A percentile compares a stretch with the other conserved stretches of the same genome.
Evolutionary conservation across 37 sponge, comb jelly and placozoan species (phyloP).

Genomic region (Cladorhizidae sp.): DNA sequence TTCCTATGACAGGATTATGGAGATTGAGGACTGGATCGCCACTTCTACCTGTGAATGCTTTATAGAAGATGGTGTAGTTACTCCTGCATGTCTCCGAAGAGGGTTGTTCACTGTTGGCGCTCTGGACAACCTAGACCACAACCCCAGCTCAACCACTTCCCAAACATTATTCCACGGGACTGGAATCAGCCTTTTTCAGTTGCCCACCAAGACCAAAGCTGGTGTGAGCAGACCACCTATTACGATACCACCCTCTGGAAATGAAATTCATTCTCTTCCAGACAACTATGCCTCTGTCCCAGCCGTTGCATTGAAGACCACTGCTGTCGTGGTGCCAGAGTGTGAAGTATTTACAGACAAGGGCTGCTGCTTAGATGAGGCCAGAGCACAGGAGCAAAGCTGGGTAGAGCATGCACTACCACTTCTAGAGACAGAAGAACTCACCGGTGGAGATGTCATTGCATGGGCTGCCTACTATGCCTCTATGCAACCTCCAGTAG

Average conservation of each 20-base stretch:
- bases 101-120: conserved; percentile 41
- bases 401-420: conserved; percentile 38
- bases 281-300: conserved; percentile 25
- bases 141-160: conserved; percentile 45
- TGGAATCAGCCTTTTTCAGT: conserved; percentile 42
- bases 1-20: conserved; percentile 60
- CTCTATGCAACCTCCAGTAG: conserved; percentile 11
- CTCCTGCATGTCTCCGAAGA: conserved; percentile 30
- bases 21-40: conserved; percentile 45
- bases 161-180: conserved; percentile 11
- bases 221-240: conserved; percentile 27
- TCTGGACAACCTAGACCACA: conserved; percentile 42
- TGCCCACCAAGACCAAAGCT: conserved; percentile 25
- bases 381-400: conserved; percentile 7
- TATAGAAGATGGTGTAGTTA: conserved; percentile 37
- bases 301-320: conserved; percentile 24
- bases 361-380: conserved; percentile 9
- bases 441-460: conserved; percentile 9
- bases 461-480: conserved; percentile 47
- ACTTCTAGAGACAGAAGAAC: conserved; percentile 22
- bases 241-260: conserved; percentile 22
- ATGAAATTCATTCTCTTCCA: conserved; percentile 12
- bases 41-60: conserved; percentile 37
- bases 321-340: conserved; percentile 34
- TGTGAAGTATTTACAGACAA: conserved; percentile 9